Evolutionary conservation across 2,113 vertebrate genomes (phyloP), one percentile per base, ranked within the genome.

Genomic region (Microtus richardsoni): DNA sequence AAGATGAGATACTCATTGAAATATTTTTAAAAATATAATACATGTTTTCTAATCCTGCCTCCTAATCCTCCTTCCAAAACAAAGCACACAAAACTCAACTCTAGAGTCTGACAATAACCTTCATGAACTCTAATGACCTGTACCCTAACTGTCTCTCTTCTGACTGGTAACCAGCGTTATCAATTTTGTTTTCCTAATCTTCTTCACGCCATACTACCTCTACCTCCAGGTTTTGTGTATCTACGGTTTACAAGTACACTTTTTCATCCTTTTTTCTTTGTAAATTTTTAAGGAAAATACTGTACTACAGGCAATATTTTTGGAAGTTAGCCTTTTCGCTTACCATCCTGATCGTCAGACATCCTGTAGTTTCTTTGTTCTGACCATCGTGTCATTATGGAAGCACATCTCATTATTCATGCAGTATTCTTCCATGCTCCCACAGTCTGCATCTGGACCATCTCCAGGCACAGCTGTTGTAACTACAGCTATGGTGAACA

Each of bases 21-120:
- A n/a, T 36, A 54, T 88, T 92, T 85, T 93, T 70, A 91, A 86
- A 36, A 52, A n/a, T 52, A 26, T 95, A 85, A 80, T 75, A 68
- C 82, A 52, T 82, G 33, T 7, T 70, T 89, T 64, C 64, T 75
- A 71, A 58, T 71, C 16, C 49, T 66, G 0, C 30, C 9, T 49
- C 8, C 86, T 21, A 49, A 11, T 41, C 16, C 7, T 1, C 9
- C 2, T 33, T 36, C 36, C 14, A 54, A 68, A 82, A 64, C 19
- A 89, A 89, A 89, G 44, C 52, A 24, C 33, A 39, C 36, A 39
- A 60, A 82, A 39, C 36, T 39, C 36, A 82, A 26, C 36, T 39
- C 21, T 47, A 41, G 58, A 49, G 22, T 44, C 78, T 54, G 44
- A 86, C 30, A 87, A 16, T 87, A 88, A 84, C 36, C 19, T 83